Base-by-base conservation (phyloP, 2,797 vertebrate genomes). In the Hephaestus fuliginosus region DNA sequence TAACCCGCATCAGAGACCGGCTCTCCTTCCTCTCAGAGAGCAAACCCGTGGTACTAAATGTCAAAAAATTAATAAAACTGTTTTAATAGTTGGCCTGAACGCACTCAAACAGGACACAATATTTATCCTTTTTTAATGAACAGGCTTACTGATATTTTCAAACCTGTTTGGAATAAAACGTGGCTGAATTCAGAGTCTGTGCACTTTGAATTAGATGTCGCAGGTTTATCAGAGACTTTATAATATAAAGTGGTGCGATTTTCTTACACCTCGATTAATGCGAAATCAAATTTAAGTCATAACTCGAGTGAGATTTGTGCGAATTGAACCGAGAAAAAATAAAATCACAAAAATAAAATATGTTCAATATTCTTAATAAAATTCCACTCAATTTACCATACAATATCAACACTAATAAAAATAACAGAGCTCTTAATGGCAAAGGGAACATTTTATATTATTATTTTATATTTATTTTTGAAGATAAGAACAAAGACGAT, bases 131-230 rank as follows among this genome's bases (percentile, higher is more conserved):
- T 48, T 25, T 30, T 36, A 15, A 68, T 15, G 41, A n/a, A 49
- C 65, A 62, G 58, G 14, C 43, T 77, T 77, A 48, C 3, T 46
- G 28, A 17, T 52, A n/a, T 60, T 80, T 62, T 62, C 39, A 11
- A 30, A 78, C 41, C 41, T 51, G 33, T 65, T 74, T 76, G 17
- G 3, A 86, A 82, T 81, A 73, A 82, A 85, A 64, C 14, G 5
- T 30, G 39, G 52, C 22, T 48, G 25, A 28, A 60, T 78, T 28
- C 51, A 60, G 6, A 41, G 7, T 74, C 10, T 63, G 36, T 74
- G 43, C 10, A 70, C 20, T 49, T 53, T 66, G 9, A 65, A 68
- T 28, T 5, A 13, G 43, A 57, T 7, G 14, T 44, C 39, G 12
- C 10, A 30, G 17, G 7, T 67, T 74, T 39, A 18, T 65, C 2